Evolutionary conservation across 92 coral and sea anemone genomes (phyloP), one percentile per base, ranked within the genome.

Genomic region (Porites lobata): DNA sequence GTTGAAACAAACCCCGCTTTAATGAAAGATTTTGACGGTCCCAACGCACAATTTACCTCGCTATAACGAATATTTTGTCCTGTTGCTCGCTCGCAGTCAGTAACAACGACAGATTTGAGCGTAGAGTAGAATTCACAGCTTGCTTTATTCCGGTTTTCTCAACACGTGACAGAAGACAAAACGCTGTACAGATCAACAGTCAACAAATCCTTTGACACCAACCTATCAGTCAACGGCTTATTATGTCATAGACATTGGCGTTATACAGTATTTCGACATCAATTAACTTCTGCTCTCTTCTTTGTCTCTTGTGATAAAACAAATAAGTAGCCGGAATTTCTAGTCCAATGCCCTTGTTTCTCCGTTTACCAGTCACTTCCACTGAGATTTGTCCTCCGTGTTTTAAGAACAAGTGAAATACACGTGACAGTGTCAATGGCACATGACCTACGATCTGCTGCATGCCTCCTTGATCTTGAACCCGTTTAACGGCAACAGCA

Each of bases 291-390:
- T 29, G 32, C 32, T 29, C 3, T 29, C 77, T 50, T 32, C 77
- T n/a, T 72, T 72, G 26, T 82, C 59, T 58, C 50, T 86, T 82
- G 88, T 69, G 88, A 65, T 75, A 20, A 77, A 82, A 83, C 38
- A 17, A 75, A 70, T 77, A 89, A 18, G 84, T 82, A 47, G 88
- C 88, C 32, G 92, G 84, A 52, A 83, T 89, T 89, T 89, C 88
- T 57, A 89, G 69, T 67, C 79, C 84, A 50, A 82, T 83, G 84
- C 92, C 92, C 69, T 83, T 89, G 83, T 88, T 88, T 65, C 91
- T 88, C 63, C 80, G 69, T 64, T 88, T 88, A 52, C 91, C 89
- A 43, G 89, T 65, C 43, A 76, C 88, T 75, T 18, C 67, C 15
- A 83, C 80, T 72, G 87, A 72, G 82, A 85, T 85, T 65, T 75